Conservation (phyloP, 2,113 vertebrate species). For the Pteruthius melanotis region DNA sequence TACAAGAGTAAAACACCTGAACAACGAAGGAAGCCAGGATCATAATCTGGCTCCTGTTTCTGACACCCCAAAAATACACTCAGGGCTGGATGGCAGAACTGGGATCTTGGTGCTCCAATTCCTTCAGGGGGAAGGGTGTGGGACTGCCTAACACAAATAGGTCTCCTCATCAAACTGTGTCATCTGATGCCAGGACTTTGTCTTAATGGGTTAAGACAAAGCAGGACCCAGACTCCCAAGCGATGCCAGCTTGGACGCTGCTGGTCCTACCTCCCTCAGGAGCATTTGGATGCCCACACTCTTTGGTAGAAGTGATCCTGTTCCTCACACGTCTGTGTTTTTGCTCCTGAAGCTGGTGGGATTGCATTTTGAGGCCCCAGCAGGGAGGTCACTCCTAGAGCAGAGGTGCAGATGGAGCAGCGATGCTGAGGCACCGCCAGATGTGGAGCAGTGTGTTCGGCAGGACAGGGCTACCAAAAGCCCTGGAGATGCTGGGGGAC, state of each 20-base stretch:
- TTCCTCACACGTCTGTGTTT: neutral
- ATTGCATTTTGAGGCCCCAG: neutral
- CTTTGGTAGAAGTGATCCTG: neutral
- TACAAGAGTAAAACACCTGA: neutral
- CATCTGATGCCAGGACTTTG: neutral
- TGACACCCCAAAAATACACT: neutral
- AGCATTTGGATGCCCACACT: fast-evolving
- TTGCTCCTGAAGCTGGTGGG: neutral
- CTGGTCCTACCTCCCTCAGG: neutral
- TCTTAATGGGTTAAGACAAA: neutral
- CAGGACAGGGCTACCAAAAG: neutral
- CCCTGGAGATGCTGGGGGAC: neutral
- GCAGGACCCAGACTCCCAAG: neutral
- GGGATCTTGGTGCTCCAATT: neutral
- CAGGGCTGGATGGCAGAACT: neutral
- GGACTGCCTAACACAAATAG: fast-evolving
- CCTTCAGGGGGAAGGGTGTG: neutral
- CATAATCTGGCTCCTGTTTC: neutral
- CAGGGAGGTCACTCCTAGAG: neutral
- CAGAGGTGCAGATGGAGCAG: neutral
- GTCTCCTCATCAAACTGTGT: neutral
- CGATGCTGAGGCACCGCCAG: neutral
- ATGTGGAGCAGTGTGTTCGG: fast-evolving
- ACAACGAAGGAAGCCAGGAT: neutral
- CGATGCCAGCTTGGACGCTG: neutral